Conservation (phyloP, 2,888 invertebrate genomes). For the Orchesella flavescens region DNA sequence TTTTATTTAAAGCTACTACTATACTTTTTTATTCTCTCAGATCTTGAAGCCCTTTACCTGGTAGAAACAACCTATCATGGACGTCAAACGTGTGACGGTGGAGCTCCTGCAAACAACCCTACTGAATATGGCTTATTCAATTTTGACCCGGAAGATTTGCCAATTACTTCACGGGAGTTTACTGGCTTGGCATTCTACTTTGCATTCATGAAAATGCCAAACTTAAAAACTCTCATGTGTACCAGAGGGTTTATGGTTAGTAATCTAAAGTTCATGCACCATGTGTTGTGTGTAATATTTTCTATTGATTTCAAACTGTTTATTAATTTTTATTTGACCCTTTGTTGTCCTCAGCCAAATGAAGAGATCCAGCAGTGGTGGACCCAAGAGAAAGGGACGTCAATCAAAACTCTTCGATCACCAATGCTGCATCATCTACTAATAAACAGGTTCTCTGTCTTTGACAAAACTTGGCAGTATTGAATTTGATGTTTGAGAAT, state of each 20-base stretch:
- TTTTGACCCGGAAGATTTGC: constrained; percentile 29
- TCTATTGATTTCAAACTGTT: no score
- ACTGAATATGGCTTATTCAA: constrained; percentile 3
- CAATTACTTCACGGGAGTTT: neutral
- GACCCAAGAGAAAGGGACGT: neutral
- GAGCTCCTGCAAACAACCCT: neutral
- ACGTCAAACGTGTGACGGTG: neutral
- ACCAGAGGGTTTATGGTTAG: constrained; percentile 29
- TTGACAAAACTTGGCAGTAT: constrained; percentile 5
- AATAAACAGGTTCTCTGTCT: constrained; percentile 16
- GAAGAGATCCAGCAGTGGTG: constrained; percentile 10
- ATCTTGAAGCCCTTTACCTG: constrained; percentile 31
- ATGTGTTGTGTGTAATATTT: no score
- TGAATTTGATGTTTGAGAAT: no score
- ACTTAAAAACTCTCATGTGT: neutral
- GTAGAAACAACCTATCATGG: constrained; percentile 29
- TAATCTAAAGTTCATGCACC: no score
- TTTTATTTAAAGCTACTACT: neutral
- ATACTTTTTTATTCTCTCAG: neutral
- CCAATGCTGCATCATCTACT: constrained; percentile 28
- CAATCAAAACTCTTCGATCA: constrained; percentile 16
- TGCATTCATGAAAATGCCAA: constrained; percentile 18
- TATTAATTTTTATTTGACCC: no score
- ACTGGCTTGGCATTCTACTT: constrained; percentile 16
- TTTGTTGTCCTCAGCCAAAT: constrained; percentile 19